phyloP scores from a whole-genome alignment of 2,888 invertebrate species.

The Actias luna region DNA sequence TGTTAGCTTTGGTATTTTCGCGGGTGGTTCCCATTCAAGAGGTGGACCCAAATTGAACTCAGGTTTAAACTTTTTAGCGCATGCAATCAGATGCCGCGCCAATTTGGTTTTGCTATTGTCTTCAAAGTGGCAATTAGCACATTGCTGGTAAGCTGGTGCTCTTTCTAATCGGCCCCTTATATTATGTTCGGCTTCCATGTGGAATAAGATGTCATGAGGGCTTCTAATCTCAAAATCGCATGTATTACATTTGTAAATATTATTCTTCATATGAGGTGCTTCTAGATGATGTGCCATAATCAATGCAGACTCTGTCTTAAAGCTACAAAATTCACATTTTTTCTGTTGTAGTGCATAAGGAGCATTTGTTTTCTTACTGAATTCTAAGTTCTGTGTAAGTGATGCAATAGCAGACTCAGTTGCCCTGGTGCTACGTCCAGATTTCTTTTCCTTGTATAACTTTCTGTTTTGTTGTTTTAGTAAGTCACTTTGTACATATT shows the following conservation, averaged over 20 bases:
- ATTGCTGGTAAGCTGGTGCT: slow-evolving; percentile 95
- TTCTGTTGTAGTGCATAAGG: slow-evolving; percentile 90
- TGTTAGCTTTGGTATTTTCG: slow-evolving; percentile 90
- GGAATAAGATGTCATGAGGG: slow-evolving; percentile 94
- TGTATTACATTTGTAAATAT: slow-evolving; percentile 93
- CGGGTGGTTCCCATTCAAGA: slow-evolving; percentile 96
- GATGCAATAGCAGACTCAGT: slow-evolving; percentile 92
- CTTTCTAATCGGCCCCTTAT: slow-evolving; percentile 93
- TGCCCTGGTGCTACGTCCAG: slow-evolving; percentile 84
- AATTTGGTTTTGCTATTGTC: slow-evolving; percentile 96
- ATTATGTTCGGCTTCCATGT: slow-evolving; percentile 96
- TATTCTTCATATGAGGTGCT: slow-evolving; percentile 95
- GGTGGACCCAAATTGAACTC: slow-evolving; percentile 94
- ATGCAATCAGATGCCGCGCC: slow-evolving; percentile 93
- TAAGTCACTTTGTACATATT: slow-evolving; percentile 95
- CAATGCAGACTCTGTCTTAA: slow-evolving; percentile 93
- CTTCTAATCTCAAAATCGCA: slow-evolving; percentile 92
- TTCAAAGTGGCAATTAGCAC: slow-evolving; percentile 97
- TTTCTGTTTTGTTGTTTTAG: slow-evolving; percentile 94
- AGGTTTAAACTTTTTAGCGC: slow-evolving; percentile 94
- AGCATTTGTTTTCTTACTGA: slow-evolving; percentile 93
- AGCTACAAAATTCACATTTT: slow-evolving; percentile 94
- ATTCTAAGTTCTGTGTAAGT: slow-evolving; percentile 92
- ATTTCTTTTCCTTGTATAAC: slow-evolving; percentile 86
- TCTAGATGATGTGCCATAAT: slow-evolving; percentile 95